These are phyloP conservation scores for Alligator sinensis DNA, from an alignment of 2,113 vertebrate species.

Conservation along the genomic window DNA sequence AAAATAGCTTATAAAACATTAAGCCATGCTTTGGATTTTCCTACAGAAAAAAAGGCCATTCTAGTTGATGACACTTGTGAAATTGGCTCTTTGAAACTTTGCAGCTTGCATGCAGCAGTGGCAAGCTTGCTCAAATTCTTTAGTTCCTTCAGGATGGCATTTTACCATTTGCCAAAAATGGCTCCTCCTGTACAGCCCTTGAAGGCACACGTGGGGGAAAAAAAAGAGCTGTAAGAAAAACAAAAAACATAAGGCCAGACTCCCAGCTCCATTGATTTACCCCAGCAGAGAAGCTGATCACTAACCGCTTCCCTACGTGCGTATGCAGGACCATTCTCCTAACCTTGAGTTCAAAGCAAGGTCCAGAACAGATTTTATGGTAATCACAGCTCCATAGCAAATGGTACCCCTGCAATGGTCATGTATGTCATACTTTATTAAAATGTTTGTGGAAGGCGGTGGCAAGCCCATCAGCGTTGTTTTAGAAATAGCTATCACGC, in stretches of 20 bases:
- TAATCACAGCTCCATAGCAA: conserved; percentile 3
- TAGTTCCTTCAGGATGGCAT: not conserved
- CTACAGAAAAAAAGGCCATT: not conserved
- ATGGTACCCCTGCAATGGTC: conserved; percentile 30
- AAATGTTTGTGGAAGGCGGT: conserved; percentile 66
- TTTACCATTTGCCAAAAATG: not conserved
- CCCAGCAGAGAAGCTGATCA: not conserved
- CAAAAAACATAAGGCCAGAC: not conserved
- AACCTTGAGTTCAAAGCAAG: not conserved
- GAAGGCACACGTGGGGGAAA: not conserved
- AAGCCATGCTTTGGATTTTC: not conserved
- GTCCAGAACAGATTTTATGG: conserved; percentile 16
- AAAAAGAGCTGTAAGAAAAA: not conserved
- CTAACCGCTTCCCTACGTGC: not conserved
- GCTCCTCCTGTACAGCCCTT: not conserved
- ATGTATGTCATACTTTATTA: conserved; percentile 54
- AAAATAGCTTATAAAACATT: not conserved
- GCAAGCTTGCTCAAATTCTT: not conserved
- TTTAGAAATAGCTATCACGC: conserved; percentile 74
- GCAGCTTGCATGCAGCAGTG: not conserved
- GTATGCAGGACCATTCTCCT: not conserved
- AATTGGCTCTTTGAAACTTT: not conserved
- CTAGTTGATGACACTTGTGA: not conserved
- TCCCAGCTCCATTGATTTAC: not conserved
- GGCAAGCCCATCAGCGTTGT: conserved; percentile 71